Evolutionary conservation across 2,888 invertebrate genomes (phyloP), one percentile per base, ranked within the genome.

Genomic region (Zele albiditarsus): DNA sequence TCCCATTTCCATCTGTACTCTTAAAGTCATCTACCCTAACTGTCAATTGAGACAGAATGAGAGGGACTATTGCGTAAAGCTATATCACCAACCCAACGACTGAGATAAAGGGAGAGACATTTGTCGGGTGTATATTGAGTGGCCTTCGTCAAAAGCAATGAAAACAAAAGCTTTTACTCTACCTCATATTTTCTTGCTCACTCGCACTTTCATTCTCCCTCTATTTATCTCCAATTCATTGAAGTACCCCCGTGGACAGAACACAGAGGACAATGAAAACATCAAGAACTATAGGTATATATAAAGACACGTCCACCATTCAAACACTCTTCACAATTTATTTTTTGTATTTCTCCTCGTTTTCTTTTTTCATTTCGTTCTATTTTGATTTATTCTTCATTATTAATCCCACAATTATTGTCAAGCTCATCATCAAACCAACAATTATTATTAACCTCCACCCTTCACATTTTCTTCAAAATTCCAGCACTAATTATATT

Each of bases 191-290:
- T 14, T 46, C n/a, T 46, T n/a, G n/a, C 46, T 46, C 46, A 16
- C n/a, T 46, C n/a, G 3, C 3, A 46, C 16, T 46, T 4, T 46
- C 16, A 4, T 46, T 5, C 46, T 23, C 53, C 20, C 53, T 53
- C 3, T 53, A 53, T 53, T 53, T 53, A 53, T 53, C 53, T 53
- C 46, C 46, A 53, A 53, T 53, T 53, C 53, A 53, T 20, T 53
- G 53, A 53, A 53, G 53, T 53, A 53, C 53, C 53, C 20, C 46
- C 46, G 16, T 46, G 46, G 46, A 46, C 46, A 46, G 46, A n/a
- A 68, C 53, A 53, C 53, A 53, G 53, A 31, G 31, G 33, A 68
- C 68, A 53, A 68, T 68, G 68, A 68, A 68, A 33, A 57, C 53
- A 68, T 68, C 68, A 68, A 57, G 53, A 31, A 10, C 4, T 33